These are phyloP conservation scores for Cyprinodon diabolis DNA, from an alignment of 2,797 vertebrate genomes.

Conservation along the genomic window DNA sequence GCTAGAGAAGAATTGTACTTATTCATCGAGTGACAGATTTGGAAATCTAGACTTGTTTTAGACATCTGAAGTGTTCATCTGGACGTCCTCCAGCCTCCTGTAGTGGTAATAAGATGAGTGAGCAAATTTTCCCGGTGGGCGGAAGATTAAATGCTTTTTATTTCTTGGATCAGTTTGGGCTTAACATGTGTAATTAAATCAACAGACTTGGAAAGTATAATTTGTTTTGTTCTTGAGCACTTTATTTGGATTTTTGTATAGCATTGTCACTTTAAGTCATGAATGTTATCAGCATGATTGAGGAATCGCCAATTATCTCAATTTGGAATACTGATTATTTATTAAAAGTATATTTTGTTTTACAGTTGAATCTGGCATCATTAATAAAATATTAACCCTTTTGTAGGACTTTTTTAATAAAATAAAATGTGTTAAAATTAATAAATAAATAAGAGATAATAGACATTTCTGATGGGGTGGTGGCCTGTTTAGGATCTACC, in stretches of 20 bases:
- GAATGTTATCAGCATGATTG: slow-evolving; percentile 4
- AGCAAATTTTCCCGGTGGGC: slow-evolving; percentile 13
- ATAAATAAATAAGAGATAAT: neutral
- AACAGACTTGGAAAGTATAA: neutral
- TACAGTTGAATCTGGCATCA: neutral
- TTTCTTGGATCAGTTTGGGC: slow-evolving; percentile 14
- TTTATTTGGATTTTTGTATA: slow-evolving; percentile 15
- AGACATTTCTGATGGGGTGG: neutral
- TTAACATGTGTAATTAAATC: slow-evolving; percentile 10
- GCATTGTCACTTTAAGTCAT: slow-evolving; percentile 17
- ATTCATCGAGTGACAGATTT: slow-evolving; percentile 37
- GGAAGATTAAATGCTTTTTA: slow-evolving; percentile 38
- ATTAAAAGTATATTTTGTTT: slow-evolving; percentile 5
- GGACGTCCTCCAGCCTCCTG: slow-evolving; percentile 25
- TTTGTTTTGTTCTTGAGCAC: neutral
- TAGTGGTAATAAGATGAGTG: slow-evolving; percentile 23
- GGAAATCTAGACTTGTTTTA: slow-evolving; percentile 47
- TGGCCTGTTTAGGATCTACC: no score
- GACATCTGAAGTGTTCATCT: slow-evolving; percentile 32
- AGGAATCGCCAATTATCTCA: slow-evolving; percentile 5
- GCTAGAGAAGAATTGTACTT: slow-evolving; percentile 34
- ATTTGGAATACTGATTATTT: slow-evolving; percentile 9
- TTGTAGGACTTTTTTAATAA: neutral
- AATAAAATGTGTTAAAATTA: neutral
- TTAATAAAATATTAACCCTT: neutral